phyloP scores from a whole-genome alignment of 2,113 vertebrate species.

The Athene cunicularia region DNA sequence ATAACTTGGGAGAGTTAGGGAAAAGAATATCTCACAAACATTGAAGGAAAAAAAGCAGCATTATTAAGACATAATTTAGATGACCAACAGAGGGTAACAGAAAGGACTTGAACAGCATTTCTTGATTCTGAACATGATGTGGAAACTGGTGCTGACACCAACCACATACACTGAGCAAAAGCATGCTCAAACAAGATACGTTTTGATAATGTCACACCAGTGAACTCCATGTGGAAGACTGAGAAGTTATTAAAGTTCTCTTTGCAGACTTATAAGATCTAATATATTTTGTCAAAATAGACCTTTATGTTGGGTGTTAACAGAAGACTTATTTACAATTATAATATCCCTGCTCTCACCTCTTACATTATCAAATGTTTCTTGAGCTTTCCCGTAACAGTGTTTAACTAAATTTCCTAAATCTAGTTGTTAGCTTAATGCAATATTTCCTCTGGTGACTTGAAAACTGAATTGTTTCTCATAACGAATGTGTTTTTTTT shows the following conservation, averaged over 20 bases:
- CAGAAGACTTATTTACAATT: background rate
- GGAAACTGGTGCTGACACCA: background rate
- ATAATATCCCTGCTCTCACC: background rate
- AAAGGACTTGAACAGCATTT: background rate
- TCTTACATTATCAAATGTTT: background rate
- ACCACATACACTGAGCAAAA: background rate
- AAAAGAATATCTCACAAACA: background rate
- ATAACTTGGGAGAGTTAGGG: background rate
- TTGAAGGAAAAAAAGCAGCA: background rate
- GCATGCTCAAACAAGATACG: fast-evolving
- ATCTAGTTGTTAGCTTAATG: background rate
- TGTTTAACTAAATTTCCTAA: background rate
- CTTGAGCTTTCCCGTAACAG: background rate
- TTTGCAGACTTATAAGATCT: background rate
- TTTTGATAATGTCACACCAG: background rate
- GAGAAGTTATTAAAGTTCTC: background rate
- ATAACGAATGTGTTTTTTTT: fast-evolving
- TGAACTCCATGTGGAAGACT: fast-evolving
- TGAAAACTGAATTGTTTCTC: background rate
- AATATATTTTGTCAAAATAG: background rate
- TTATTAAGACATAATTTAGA: background rate
- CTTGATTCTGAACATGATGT: background rate
- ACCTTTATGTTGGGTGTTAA: background rate
- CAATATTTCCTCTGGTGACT: background rate
- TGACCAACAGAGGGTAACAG: background rate